Conservation (phyloP, 2,888 invertebrate genomes). For the Exocentrus adspersus region DNA sequence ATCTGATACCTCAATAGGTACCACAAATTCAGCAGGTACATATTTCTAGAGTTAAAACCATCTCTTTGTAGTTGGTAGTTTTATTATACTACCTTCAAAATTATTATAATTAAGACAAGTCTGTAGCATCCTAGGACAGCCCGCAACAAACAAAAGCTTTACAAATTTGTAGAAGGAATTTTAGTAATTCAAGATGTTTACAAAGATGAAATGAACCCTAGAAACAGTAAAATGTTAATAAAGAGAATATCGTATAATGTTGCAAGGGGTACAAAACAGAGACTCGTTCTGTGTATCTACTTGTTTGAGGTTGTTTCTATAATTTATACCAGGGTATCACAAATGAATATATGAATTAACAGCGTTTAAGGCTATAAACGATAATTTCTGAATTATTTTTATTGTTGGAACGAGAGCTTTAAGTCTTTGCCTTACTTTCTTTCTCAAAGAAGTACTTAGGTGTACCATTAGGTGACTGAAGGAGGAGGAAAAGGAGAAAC, state of each 20-base stretch:
- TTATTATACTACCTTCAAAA: neutral
- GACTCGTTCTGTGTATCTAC: neutral
- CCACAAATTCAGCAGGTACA: too few species aligned
- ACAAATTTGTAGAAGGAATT: neutral
- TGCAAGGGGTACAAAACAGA: neutral
- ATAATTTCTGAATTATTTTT: neutral
- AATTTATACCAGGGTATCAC: neutral
- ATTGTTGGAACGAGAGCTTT: too few species aligned
- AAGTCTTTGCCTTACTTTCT: too few species aligned
- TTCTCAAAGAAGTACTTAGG: too few species aligned
- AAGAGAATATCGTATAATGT: conserved; percentile 3
- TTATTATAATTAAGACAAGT: neutral
- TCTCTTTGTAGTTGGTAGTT: neutral
- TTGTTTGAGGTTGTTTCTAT: neutral
- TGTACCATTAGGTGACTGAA: too few species aligned
- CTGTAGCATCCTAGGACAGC: neutral
- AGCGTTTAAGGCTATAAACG: neutral
- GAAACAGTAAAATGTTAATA: neutral
- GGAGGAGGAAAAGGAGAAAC: too few species aligned
- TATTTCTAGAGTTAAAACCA: neutral
- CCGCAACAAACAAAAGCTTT: neutral
- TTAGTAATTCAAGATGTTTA: conserved; percentile 3
- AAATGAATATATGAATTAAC: neutral
- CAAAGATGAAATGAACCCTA: neutral
- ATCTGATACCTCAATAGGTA: too few species aligned